A percentile compares a stretch with the other conserved stretches of the same genome.
Evolutionary conservation across 2,113 vertebrate genomes (phyloP).

Genomic region (Clarias magur): DNA sequence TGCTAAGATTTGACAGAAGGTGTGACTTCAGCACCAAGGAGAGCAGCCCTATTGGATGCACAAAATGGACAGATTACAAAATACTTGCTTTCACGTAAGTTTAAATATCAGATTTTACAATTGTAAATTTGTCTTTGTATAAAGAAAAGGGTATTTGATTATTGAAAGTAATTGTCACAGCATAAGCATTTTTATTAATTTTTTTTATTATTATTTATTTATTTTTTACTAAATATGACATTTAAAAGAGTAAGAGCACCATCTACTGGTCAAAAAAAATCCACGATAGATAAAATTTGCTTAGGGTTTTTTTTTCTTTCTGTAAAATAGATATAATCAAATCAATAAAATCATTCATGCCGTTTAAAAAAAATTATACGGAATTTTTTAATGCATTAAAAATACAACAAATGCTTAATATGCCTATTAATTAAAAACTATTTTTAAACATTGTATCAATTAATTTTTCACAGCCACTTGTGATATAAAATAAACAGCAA

Average conservation of each 20-base stretch:
- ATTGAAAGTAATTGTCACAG: background rate
- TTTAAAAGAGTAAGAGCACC: constrained; percentile 16
- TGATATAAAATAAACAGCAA: background rate
- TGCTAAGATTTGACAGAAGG: background rate
- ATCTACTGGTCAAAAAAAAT: constrained; percentile 29
- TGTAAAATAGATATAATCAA: background rate
- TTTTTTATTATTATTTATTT: background rate
- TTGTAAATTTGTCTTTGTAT: background rate
- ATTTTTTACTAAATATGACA: background rate
- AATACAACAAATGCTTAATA: background rate
- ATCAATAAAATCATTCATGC: background rate
- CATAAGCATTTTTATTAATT: background rate
- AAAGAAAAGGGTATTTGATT: background rate
- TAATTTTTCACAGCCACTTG: background rate
- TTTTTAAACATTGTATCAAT: background rate
- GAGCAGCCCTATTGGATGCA: background rate
- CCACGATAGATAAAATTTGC: background rate
- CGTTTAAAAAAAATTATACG: background rate
- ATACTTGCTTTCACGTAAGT: background rate
- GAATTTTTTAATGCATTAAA: background rate
- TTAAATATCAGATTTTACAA: background rate
- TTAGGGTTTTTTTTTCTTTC: too few species aligned
- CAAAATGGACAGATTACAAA: background rate
- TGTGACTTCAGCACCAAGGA: constrained; percentile 29
- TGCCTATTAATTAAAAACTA: background rate